Conservation (phyloP, 2,888 invertebrate species). For the Dinocampus coccinellae region DNA sequence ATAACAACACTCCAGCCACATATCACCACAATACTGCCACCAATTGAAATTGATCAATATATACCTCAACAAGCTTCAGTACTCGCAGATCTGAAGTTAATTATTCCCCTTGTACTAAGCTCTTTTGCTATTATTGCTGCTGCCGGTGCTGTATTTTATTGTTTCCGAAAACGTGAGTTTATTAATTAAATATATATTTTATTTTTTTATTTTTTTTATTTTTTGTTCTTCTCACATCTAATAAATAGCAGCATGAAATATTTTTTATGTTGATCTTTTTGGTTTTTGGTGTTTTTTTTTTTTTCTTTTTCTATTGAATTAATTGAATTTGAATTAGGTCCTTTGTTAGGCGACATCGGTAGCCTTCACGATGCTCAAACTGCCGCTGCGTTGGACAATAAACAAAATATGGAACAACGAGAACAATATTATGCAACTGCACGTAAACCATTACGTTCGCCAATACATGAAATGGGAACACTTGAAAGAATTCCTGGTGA, state of each 20-base stretch:
- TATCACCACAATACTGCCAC: conserved; percentile 77
- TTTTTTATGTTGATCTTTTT: neutral
- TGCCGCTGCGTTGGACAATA: conserved; percentile 67
- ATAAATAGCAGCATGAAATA: neutral
- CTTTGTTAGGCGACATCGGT: conserved; percentile 70
- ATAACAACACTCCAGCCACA: conserved; percentile 85
- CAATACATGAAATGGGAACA: conserved; percentile 65
- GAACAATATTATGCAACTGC: conserved; percentile 73
- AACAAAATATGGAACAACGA: conserved; percentile 70
- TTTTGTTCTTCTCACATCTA: too few relatives aligned
- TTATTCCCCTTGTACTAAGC: conserved; percentile 65
- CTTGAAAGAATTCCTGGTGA: conserved; percentile 72
- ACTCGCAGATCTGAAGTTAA: conserved; percentile 65
- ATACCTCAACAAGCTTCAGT: conserved; percentile 65
- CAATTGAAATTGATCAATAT: conserved; percentile 65
- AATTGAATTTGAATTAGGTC: conserved; percentile 71
- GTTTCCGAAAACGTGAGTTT: conserved; percentile 66
- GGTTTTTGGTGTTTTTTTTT: neutral
- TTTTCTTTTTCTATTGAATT: conserved; percentile 34
- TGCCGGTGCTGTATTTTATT: conserved; percentile 67
- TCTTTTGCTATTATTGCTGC: conserved; percentile 66
- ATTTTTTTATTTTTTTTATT: neutral
- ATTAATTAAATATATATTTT: too few relatives aligned
- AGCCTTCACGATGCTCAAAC: conserved; percentile 67
- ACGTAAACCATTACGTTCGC: conserved; percentile 70